Percentiles rank a stretch among this genome's conserved stretches.
Conservation (phyloP, 2,888 invertebrate species). For the Drosophila anceps region DNA sequence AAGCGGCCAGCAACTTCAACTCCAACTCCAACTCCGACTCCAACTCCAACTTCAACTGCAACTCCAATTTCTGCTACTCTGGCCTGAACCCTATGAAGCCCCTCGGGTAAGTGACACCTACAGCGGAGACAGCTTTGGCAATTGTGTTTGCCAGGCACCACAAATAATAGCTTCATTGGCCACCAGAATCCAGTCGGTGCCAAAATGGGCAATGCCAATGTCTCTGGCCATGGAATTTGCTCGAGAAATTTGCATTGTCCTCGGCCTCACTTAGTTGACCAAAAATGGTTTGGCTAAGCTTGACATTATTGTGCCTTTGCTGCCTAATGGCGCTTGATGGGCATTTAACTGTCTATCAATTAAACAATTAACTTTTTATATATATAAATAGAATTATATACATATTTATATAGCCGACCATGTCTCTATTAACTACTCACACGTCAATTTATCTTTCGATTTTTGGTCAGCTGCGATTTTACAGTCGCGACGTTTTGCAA, state of each 20-base stretch:
- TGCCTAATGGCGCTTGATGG: conserved; percentile 44
- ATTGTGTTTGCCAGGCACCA: conserved; percentile 58
- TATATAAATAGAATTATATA: conserved; percentile 32
- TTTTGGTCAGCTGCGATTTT: conserved; percentile 47
- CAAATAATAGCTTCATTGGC: conserved; percentile 81
- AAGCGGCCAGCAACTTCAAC: conserved; percentile 46
- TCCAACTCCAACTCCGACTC: background rate
- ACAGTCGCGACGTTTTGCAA: conserved; percentile 65
- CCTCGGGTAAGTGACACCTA: conserved; percentile 76
- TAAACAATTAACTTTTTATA: conserved; percentile 59
- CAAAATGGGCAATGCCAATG: conserved; percentile 65
- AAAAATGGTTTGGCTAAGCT: conserved; percentile 63
- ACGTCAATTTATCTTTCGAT: conserved; percentile 21
- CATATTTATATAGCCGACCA: conserved; percentile 37
- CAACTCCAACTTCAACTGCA: conserved; percentile 22
- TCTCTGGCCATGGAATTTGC: conserved; percentile 71
- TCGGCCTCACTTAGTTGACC: conserved; percentile 50
- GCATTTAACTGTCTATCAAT: conserved; percentile 77
- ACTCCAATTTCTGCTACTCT: conserved; percentile 23
- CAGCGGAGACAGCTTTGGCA: conserved; percentile 45
- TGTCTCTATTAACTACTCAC: conserved; percentile 43
- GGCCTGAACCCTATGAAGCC: conserved; percentile 22
- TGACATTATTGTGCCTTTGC: conserved; percentile 72
- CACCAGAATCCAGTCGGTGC: conserved; percentile 44
- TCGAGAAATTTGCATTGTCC: conserved; percentile 78